Percentiles rank a stretch among this genome's conserved stretches.
Conservation (phyloP, 23 tunicate species). For the Trididemnum miniatum region DNA sequence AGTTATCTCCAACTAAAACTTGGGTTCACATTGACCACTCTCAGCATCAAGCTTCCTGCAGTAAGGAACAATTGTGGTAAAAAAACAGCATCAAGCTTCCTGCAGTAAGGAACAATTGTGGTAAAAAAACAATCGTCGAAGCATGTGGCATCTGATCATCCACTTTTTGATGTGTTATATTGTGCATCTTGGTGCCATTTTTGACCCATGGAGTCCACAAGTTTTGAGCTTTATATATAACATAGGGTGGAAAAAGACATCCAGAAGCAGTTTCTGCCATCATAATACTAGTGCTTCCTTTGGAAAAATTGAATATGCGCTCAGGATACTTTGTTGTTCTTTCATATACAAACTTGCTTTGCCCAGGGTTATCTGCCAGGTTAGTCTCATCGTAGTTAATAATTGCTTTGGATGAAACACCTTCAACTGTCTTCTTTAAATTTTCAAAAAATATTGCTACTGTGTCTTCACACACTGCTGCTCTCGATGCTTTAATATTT, state of each 20-base stretch:
- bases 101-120: not conserved
- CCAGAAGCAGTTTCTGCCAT: conserved; percentile 19
- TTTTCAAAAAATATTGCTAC: not conserved
- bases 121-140: conserved; percentile 12
- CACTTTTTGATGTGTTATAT: not conserved
- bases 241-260: not conserved
- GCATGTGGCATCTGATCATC: conserved; percentile 2
- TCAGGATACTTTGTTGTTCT: conserved; percentile 21
- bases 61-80: too few species aligned
- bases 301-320: not conserved
- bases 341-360: not conserved
- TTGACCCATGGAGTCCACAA: conserved; percentile 10
- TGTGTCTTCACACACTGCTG: not conserved
- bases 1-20: conserved; percentile 16
- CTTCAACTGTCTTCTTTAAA: not conserved
- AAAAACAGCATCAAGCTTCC: not conserved
- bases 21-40: not conserved
- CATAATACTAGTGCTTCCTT: not conserved
- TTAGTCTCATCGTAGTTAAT: conserved; percentile 18
- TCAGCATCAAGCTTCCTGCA: not conserved
- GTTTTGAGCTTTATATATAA: conserved; percentile 6
- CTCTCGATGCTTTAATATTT: not conserved
- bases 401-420: not conserved
- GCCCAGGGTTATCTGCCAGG: conserved; percentile 16
- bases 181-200: conserved; percentile 1